Base-by-base conservation (phyloP, 2,113 vertebrate genomes). In the Planiliza haematocheilus region DNA sequence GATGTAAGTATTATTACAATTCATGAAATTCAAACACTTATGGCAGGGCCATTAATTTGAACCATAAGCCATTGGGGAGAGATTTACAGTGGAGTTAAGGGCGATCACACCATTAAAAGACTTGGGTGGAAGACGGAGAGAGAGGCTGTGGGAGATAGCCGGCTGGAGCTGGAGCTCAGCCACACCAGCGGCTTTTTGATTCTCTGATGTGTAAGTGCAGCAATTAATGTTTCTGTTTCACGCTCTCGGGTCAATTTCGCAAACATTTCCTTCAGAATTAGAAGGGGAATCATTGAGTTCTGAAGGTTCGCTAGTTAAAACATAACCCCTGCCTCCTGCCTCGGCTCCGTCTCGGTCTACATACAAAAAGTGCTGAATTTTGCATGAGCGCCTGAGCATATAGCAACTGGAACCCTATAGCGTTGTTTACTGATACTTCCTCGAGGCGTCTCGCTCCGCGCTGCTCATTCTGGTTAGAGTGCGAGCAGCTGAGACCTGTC, bases 1-100 rank as follows among this genome's bases (percentile, higher is more conserved):
- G 96, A 98, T 97, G 95, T 97, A 97, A 97, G 96, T 96, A 96
- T 97, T 97, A 96, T 96, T 97, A 97, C 96, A 96, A 98, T 98
- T 98, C 96, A 97, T 97, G 96, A 96, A 96, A 97, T 97, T 97
- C 96, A 95, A 95, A 97, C 95, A 95, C 96, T 96, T 96, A 95
- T 94, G 94, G 95, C 83, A 86, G 95, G 94, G 94, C 95, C 94
- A 95, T 98, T 97, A 95, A 96, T 96, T 97, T 97, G 94, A 95
- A 94, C 95, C 94, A 95, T 96, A 95, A 96, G 95, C 95, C 95
- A 94, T 95, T 95, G 93, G 95, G 95, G 95, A 95, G 84, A 97
- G 96, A 98, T 97, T 97, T 97, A 96, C 95, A 95, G 95, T 93
- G 93, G 95, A 95, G 95, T 95, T 96, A 93, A 95, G 96, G 96